These are phyloP conservation scores for Rhabdomys dilectus DNA, from an alignment of 2,113 vertebrate genomes.

Conservation along the genomic window DNA sequence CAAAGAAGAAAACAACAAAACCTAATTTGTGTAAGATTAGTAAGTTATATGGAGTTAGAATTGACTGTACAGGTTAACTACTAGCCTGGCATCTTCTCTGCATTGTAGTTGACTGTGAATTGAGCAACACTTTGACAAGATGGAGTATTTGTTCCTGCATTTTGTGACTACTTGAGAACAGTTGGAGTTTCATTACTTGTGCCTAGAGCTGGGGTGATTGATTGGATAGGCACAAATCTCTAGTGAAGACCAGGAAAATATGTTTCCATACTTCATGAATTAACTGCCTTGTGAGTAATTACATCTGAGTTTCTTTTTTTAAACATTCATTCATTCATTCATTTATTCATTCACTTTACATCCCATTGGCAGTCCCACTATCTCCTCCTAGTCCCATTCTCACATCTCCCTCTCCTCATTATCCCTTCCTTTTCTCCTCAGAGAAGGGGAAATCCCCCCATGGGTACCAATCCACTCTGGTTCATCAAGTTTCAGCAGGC, in stretches of 20 bases:
- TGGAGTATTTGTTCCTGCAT: constrained; percentile 83
- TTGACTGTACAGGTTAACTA: constrained; percentile 45
- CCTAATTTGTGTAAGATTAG: constrained; percentile 12
- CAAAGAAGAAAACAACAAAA: not conserved
- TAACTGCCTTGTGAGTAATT: constrained; percentile 62
- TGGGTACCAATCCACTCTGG: no score
- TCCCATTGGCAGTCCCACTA: no score
- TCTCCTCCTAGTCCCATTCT: no score
- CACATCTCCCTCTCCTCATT: no score
- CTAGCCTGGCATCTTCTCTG: constrained; percentile 85
- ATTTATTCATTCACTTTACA: no score
- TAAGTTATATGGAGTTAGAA: constrained; percentile 28
- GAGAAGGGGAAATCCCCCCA: no score
- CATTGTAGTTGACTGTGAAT: constrained; percentile 80
- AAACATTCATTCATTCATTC: no score
- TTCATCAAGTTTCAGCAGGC: no score
- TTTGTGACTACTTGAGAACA: constrained; percentile 86
- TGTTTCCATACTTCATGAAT: constrained; percentile 64
- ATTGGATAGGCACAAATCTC: constrained; percentile 87
- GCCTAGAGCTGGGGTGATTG: constrained; percentile 89
- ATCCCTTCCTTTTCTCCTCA: no score
- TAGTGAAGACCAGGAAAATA: constrained; percentile 78
- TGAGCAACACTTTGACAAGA: constrained; percentile 87
- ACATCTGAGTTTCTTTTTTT: constrained; percentile 14
- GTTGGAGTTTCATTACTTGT: constrained; percentile 86